A percentile compares a stretch with the other conserved stretches of the same genome.
Conservation (phyloP, 2,888 invertebrate genomes). For the Sphaeridia pumilis region DNA sequence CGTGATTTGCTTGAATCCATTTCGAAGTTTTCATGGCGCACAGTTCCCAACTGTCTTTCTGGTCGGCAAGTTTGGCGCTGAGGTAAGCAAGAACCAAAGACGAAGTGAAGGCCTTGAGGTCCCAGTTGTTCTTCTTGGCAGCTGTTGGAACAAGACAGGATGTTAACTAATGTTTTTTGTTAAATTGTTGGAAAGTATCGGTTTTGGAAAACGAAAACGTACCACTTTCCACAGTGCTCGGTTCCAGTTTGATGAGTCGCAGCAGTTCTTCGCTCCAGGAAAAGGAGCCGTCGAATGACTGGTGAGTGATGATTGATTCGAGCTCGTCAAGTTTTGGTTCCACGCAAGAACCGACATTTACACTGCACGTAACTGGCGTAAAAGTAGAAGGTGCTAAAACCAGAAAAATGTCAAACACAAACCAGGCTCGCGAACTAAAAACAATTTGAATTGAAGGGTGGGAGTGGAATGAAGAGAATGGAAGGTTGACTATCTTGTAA, state of each 20-base stretch:
- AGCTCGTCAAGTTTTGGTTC: conserved; percentile 4
- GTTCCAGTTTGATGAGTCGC: conserved; percentile 6
- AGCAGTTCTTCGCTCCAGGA: conserved; percentile 11
- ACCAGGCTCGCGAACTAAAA: no score
- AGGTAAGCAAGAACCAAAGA: conserved; percentile 27
- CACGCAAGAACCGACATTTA: no score
- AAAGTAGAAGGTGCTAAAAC: no score
- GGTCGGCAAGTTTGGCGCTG: conserved; percentile 14
- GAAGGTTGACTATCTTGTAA: no score
- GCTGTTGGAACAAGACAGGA: conserved; percentile 16
- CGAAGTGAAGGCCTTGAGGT: conserved; percentile 25
- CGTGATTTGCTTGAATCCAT: conserved; percentile 25
- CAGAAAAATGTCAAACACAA: no score
- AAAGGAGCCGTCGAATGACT: conserved; percentile 24
- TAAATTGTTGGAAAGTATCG: not conserved
- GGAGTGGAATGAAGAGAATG: no score
- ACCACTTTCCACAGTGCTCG: conserved; percentile 17
- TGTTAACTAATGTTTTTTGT: not conserved
- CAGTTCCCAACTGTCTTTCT: conserved; percentile 31
- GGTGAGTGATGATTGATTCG: conserved; percentile 16
- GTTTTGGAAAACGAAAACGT: not conserved
- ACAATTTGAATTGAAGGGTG: no score
- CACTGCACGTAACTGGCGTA: no score
- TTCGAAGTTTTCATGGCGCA: conserved; percentile 27
- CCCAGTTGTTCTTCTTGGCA: conserved; percentile 15